A percentile compares a stretch with the other conserved stretches of the same genome.
phyloP scores from a whole-genome alignment of 2,797 vertebrate genomes.

The Spatula clypeata region DNA sequence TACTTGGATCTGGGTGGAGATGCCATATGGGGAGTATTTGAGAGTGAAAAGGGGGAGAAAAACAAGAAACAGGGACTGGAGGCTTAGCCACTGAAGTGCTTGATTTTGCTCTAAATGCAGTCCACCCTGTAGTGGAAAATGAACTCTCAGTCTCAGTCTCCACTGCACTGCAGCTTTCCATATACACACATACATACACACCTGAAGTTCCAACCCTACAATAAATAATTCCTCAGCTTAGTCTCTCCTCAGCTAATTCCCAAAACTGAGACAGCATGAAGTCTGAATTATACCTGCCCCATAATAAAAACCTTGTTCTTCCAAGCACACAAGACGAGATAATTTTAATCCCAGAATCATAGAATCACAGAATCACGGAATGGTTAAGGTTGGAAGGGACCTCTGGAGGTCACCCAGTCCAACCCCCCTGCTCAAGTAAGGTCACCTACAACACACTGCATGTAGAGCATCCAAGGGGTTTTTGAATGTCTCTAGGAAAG shows the following conservation, averaged over 20 bases:
- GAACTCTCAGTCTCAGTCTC: slow-evolving; percentile 18
- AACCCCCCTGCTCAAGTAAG: no score
- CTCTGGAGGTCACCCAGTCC: no score
- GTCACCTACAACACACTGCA: no score
- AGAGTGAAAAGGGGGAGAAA: neutral
- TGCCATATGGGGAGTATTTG: neutral
- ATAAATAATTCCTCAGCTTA: slow-evolving; percentile 30
- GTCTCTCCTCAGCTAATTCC: slow-evolving; percentile 14
- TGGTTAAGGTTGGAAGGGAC: no score
- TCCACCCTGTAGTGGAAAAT: slow-evolving; percentile 47
- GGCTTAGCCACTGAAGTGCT: slow-evolving; percentile 44
- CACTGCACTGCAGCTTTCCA: neutral
- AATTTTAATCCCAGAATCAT: no score
- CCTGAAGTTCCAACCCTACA: neutral
- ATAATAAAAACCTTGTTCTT: slow-evolving; percentile 50
- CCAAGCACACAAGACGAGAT: neutral
- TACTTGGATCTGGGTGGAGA: neutral
- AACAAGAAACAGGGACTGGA: slow-evolving; percentile 4
- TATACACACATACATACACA: accelerated
- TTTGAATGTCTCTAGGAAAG: no score
- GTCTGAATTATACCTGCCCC: slow-evolving; percentile 42
- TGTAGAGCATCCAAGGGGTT: no score
- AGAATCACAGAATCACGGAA: neutral
- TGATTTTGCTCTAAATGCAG: slow-evolving; percentile 23
- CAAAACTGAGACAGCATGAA: neutral